Percentiles rank a stretch among this genome's conserved stretches.
phyloP scores from a whole-genome alignment of 2,113 vertebrate species.

The Perca fluviatilis region DNA sequence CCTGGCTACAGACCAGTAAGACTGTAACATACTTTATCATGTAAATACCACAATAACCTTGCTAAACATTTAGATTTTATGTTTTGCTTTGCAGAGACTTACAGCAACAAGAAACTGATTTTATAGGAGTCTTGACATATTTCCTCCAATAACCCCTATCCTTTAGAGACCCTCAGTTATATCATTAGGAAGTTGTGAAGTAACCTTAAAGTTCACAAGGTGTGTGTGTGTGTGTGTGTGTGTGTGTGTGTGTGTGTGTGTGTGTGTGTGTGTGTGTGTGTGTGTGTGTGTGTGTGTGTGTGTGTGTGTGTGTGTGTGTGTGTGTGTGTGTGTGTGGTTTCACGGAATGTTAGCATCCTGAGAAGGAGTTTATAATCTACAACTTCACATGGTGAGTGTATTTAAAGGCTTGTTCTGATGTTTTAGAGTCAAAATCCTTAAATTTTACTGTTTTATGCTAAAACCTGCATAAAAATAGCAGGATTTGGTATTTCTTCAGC shows the following conservation, averaged over 20 bases:
- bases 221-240: conserved; percentile 24
- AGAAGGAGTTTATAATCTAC: not conserved
- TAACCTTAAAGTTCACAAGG: conserved; percentile 20
- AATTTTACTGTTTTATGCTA: not conserved
- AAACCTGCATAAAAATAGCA: not conserved
- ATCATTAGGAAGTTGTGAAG: not conserved
- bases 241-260: conserved; percentile 16
- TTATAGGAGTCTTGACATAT: not conserved
- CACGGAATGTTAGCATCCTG: not conserved
- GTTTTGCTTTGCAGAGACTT: not conserved
- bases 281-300: conserved; percentile 24
- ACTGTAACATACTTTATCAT: not conserved
- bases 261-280: conserved; percentile 5
- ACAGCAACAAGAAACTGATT: not conserved
- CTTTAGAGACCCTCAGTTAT: not conserved
- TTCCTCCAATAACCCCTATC: not conserved
- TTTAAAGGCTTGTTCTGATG: not conserved
- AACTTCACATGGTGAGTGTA: no score
- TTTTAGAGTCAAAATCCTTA: not conserved
- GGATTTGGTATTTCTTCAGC: not conserved
- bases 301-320: conserved; percentile 19
- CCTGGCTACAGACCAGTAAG: not conserved
- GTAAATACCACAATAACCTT: not conserved
- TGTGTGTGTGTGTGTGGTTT: not conserved
- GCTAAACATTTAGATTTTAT: not conserved